Evolutionary conservation across 2,113 vertebrate species (phyloP).

Genomic region (Campylomormyrus numenius): DNA sequence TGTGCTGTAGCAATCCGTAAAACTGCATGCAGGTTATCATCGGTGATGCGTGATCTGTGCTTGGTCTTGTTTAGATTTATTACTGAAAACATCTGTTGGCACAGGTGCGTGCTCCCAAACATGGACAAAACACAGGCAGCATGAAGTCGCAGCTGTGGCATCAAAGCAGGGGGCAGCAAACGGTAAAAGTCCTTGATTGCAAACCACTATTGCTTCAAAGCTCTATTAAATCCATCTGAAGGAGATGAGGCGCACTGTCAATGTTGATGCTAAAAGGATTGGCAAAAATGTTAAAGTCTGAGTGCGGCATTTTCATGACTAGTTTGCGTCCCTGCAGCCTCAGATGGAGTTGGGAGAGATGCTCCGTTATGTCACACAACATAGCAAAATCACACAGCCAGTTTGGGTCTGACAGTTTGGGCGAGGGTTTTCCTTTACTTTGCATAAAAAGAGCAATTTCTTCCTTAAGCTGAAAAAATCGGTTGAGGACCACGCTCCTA

Average conservation of each 20-base stretch:
- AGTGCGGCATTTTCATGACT: conserved; percentile 15
- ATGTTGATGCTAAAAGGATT: conserved; percentile 28
- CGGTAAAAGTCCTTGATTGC: conserved; percentile 34
- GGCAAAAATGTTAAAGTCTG: conserved; percentile 31
- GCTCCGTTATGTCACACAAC: neutral
- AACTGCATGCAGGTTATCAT: neutral
- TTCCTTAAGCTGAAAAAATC: conserved; percentile 36
- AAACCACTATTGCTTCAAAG: conserved; percentile 30
- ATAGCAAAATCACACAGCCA: neutral
- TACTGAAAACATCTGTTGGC: conserved; percentile 1
- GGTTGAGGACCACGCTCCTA: conserved; percentile 19
- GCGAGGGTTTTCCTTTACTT: neutral
- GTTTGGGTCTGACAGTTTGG: neutral
- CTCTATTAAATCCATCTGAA: conserved; percentile 35
- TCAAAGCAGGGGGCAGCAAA: conserved; percentile 20
- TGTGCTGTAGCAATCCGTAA: neutral
- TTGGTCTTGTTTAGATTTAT: neutral
- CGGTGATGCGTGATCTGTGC: neutral
- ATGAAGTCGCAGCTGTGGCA: conserved; percentile 34
- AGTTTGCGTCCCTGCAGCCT: neutral
- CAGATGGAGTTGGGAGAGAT: neutral
- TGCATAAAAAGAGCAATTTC: conserved; percentile 30
- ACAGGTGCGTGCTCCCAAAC: neutral
- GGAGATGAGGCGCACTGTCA: conserved; percentile 18
- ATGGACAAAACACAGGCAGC: conserved; percentile 26